Percentiles rank a stretch among this genome's conserved stretches.
These are phyloP conservation scores for Ciconia boyciana DNA, from an alignment of 2,113 vertebrate species.

Conservation along the genomic window DNA sequence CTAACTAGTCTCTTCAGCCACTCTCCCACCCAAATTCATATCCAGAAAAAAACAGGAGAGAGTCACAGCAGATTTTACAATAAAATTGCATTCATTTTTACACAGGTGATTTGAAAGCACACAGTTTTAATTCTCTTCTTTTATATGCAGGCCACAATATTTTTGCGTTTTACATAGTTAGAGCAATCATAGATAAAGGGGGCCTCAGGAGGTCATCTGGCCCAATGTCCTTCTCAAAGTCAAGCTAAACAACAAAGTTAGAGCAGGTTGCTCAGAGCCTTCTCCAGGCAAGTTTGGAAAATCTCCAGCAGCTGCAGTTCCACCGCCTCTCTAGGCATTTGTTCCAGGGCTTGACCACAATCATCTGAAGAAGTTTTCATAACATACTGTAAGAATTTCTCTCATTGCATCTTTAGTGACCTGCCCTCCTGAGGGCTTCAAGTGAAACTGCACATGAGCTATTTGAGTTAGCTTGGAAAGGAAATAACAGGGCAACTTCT, in stretches of 20 bases:
- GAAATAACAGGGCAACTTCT: neutral
- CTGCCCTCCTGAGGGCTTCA: neutral
- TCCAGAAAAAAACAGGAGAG: neutral
- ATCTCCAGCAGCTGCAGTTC: neutral
- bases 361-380: neutral
- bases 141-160: neutral
- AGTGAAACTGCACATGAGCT: neutral
- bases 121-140: neutral
- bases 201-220: neutral
- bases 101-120: neutral
- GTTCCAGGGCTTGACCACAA: neutral
- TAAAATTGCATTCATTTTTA: neutral
- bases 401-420: neutral
- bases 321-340: neutral
- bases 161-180: neutral
- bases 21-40: neutral
- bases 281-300: neutral
- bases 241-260: neutral
- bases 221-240: neutral
- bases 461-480: neutral
- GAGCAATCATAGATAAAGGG: neutral
- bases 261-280: neutral
- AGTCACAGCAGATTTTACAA: neutral
- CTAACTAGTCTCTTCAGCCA: neutral
- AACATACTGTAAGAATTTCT: neutral